A percentile compares a stretch with the other conserved stretches of the same genome.
Evolutionary conservation across 2,797 vertebrate species (phyloP).

Genomic region (Anolis apletophallus): DNA sequence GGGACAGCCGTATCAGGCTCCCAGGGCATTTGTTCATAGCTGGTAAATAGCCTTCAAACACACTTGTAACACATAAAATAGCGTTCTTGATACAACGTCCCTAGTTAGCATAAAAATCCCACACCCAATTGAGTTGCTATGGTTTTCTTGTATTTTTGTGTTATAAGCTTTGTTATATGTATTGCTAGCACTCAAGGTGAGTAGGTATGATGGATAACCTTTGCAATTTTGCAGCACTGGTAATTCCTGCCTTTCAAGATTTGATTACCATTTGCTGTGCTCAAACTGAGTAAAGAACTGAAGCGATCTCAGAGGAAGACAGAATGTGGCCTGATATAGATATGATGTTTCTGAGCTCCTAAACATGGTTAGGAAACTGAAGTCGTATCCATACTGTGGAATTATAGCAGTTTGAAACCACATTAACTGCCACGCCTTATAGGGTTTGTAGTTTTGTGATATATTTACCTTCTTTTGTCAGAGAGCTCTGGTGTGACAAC

Average conservation of each 20-base stretch:
- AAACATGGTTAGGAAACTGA: background rate
- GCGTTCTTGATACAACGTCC: background rate
- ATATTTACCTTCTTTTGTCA: too few relatives aligned
- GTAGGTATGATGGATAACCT: slow-evolving; percentile 28
- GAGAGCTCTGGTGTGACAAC: too few relatives aligned
- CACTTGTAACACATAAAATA: background rate
- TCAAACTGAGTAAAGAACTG: background rate
- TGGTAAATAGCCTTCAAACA: slow-evolving; percentile 25
- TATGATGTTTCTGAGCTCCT: background rate
- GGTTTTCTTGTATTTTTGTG: slow-evolving; percentile 8
- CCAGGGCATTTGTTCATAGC: slow-evolving; percentile 22
- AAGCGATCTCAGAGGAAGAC: slow-evolving; percentile 6
- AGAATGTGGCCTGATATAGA: background rate
- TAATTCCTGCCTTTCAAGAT: slow-evolving; percentile 36
- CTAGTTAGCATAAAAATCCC: slow-evolving; percentile 25
- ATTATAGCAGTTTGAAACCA: too few relatives aligned
- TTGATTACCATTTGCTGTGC: slow-evolving; percentile 21
- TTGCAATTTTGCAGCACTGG: slow-evolving; percentile 13
- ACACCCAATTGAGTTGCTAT: background rate
- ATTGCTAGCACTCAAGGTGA: slow-evolving; percentile 15
- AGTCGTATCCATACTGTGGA: too few relatives aligned
- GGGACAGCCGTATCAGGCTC: slow-evolving; percentile 21
- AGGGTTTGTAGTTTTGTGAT: too few relatives aligned
- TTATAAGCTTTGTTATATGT: background rate
- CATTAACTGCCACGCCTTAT: too few relatives aligned